Conservation (phyloP, 2,113 vertebrate genomes). For the Sylvia atricapilla region DNA sequence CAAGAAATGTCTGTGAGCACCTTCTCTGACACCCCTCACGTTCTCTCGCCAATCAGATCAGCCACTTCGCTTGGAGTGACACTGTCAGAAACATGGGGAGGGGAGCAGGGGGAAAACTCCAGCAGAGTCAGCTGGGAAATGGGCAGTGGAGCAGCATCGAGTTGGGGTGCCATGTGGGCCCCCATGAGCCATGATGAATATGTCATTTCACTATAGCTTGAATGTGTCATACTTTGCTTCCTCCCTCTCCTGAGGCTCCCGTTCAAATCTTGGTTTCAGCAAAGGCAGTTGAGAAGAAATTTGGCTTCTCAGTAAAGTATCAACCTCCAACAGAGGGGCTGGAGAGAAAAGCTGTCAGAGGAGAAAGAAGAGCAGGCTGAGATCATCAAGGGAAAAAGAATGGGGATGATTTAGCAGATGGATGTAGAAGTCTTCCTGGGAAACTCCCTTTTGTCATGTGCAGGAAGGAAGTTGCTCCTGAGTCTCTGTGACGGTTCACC, state of each 20-base stretch:
- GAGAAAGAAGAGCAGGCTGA: neutral
- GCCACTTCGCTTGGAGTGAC: slow-evolving; percentile 36
- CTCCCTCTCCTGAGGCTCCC: neutral
- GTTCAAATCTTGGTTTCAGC: slow-evolving; percentile 3
- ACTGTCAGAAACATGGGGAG: neutral
- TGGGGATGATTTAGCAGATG: neutral
- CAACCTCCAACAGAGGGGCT: neutral
- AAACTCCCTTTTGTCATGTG: neutral
- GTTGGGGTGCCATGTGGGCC: neutral
- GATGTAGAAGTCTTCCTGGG: neutral
- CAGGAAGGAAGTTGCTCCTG: neutral
- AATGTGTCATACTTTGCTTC: neutral
- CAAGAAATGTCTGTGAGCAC: slow-evolving; percentile 71
- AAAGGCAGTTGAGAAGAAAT: neutral
- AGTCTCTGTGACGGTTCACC: neutral
- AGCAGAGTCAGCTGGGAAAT: slow-evolving; percentile 11
- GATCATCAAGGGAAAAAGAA: neutral
- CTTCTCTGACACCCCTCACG: slow-evolving; percentile 59
- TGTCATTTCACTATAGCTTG: slow-evolving; percentile 11
- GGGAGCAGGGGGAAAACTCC: neutral
- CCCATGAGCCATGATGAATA: slow-evolving; percentile 3
- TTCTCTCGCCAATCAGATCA: slow-evolving; percentile 58
- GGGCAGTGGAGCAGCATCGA: slow-evolving; percentile 3
- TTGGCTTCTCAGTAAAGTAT: neutral
- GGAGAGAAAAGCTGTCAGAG: neutral